Conservation (phyloP, 2,888 invertebrate species). For the Glaucopsyche alexis region DNA sequence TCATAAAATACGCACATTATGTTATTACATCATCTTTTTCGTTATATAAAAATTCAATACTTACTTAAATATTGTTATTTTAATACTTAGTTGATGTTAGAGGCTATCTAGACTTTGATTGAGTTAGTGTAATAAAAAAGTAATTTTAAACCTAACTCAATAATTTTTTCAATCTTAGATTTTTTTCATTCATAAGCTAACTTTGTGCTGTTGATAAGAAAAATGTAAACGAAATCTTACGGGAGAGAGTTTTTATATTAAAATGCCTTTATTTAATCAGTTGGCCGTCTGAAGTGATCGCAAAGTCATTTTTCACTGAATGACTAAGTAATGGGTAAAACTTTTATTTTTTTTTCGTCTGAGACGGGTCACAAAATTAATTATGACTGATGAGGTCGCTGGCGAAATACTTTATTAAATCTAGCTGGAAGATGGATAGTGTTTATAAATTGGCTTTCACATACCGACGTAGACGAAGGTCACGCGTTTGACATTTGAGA, state of each 20-base stretch:
- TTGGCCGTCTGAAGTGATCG: slow-evolving; percentile 22
- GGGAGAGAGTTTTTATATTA: slow-evolving; percentile 15
- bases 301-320: slow-evolving; percentile 25
- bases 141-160: not conserved
- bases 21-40: too few species aligned
- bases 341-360: slow-evolving; percentile 14
- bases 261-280: slow-evolving; percentile 28
- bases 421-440: slow-evolving; percentile 2
- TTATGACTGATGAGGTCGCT: slow-evolving; percentile 21
- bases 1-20: too few species aligned
- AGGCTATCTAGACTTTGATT: not conserved
- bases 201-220: not conserved
- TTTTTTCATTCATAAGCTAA: not conserved
- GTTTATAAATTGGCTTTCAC: not conserved
- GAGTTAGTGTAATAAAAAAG: not conserved
- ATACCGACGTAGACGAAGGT: not conserved
- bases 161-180: not conserved
- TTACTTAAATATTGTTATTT: too few species aligned
- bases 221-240: slow-evolving; percentile 3
- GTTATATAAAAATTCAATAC: too few species aligned
- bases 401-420: not conserved
- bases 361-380: slow-evolving; percentile 8
- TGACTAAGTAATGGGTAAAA: slow-evolving; percentile 24
- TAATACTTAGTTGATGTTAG: too few species aligned
- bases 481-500: not conserved